A percentile compares a stretch with the other conserved stretches of the same genome.
Evolutionary conservation across 2,113 vertebrate genomes (phyloP).

Genomic region (Cheilinus undulatus): DNA sequence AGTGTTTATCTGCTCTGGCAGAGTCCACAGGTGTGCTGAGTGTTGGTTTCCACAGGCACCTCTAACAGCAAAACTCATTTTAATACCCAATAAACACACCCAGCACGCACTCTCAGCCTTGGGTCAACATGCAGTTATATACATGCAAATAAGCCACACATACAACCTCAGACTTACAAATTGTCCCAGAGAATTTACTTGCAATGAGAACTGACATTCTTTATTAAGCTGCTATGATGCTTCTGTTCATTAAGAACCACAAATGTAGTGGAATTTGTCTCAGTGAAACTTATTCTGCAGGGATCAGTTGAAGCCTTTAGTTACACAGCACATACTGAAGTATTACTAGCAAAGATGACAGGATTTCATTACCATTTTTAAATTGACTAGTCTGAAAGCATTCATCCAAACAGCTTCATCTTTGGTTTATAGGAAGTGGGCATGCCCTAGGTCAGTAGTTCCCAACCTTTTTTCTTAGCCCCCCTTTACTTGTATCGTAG

Average conservation of each 20-base stretch:
- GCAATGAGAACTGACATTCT: constrained; percentile 36
- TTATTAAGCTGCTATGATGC: constrained; percentile 61
- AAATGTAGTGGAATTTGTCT: constrained; percentile 56
- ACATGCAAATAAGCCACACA: background rate
- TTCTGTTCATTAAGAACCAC: constrained; percentile 45
- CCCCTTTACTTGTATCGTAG: too few relatives aligned
- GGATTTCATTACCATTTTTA: too few relatives aligned
- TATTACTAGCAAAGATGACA: constrained; percentile 38
- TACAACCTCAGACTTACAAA: constrained; percentile 2
- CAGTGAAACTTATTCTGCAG: constrained; percentile 40
- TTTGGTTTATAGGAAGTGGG: too few relatives aligned
- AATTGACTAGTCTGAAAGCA: too few relatives aligned
- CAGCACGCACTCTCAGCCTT: constrained; percentile 8
- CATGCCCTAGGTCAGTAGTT: too few relatives aligned
- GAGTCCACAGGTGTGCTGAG: constrained; percentile 70
- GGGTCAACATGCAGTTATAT: background rate
- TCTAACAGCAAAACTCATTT: constrained; percentile 34
- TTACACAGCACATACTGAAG: constrained; percentile 47
- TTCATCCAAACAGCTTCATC: too few relatives aligned
- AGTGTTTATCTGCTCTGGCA: constrained; percentile 69
- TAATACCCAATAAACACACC: constrained; percentile 24
- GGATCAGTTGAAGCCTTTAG: constrained; percentile 42
- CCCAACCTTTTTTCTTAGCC: too few relatives aligned
- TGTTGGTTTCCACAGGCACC: constrained; percentile 52
- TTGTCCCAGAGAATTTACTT: constrained; percentile 10